Percentiles rank a stretch among this genome's conserved stretches.
These are phyloP conservation scores for Thaleichthys pacificus DNA, from an alignment of 2,797 vertebrate genomes.

Conservation along the genomic window DNA sequence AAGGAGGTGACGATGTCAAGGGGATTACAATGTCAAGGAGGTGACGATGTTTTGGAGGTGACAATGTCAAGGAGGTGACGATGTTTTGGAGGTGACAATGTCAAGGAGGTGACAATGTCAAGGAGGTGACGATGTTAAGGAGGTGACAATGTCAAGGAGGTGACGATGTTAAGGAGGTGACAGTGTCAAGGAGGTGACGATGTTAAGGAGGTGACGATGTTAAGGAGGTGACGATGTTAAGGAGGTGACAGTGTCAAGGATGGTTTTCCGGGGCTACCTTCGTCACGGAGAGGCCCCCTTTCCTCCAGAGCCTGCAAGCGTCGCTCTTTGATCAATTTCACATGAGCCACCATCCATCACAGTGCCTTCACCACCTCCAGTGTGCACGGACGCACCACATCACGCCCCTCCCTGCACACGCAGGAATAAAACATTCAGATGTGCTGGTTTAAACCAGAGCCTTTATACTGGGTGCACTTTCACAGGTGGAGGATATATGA, in stretches of 20 bases:
- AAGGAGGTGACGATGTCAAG: too few relatives aligned
- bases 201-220: too few relatives aligned
- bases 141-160: not conserved
- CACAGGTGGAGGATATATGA: slow-evolving; percentile 34
- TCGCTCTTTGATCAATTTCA: slow-evolving; percentile 52
- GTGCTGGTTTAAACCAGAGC: slow-evolving; percentile 25
- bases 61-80: too few relatives aligned
- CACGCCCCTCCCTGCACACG: too few relatives aligned
- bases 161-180: too few relatives aligned
- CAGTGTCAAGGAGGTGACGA: too few relatives aligned
- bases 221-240: too few relatives aligned
- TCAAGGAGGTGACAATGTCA: too few relatives aligned
- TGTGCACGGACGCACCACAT: not conserved
- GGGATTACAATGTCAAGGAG: too few relatives aligned
- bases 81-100: too few relatives aligned
- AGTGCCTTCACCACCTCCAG: slow-evolving; percentile 34
- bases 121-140: too few relatives aligned
- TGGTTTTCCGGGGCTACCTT: slow-evolving; percentile 18
- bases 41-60: too few relatives aligned
- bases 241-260: not conserved
- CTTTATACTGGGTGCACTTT: slow-evolving; percentile 25
- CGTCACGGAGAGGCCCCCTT: slow-evolving; percentile 5
- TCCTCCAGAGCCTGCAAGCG: not conserved
- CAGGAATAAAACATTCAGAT: slow-evolving; percentile 26
- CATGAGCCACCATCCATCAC: slow-evolving; percentile 45